Percentiles rank a stretch among this genome's conserved stretches.
Evolutionary conservation across 2,797 vertebrate species (phyloP).

Genomic region (Cephalopachus bancanus): DNA sequence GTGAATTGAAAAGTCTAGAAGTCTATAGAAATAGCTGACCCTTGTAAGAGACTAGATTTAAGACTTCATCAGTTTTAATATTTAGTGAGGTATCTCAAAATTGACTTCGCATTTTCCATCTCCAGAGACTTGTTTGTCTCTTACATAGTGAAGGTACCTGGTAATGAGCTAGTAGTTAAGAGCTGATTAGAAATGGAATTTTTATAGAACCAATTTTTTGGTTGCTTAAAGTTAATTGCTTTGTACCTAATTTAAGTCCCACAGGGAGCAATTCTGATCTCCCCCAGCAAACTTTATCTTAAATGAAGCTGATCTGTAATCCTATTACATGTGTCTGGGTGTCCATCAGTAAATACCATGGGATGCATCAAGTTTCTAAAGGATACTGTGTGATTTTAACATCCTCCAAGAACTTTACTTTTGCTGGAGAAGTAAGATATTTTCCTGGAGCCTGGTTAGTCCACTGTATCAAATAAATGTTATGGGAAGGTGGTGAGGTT

Average conservation of each 20-base stretch:
- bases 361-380: slow-evolving; percentile 2
- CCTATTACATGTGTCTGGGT: slow-evolving; percentile 62
- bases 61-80: not conserved
- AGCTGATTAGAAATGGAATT: slow-evolving; percentile 78
- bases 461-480: slow-evolving; percentile 36
- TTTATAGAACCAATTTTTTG: slow-evolving; percentile 81
- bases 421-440: not conserved
- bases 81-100: not conserved
- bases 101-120: not conserved
- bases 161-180: slow-evolving; percentile 70
- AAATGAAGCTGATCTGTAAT: slow-evolving; percentile 77
- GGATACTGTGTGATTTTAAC: slow-evolving; percentile 18
- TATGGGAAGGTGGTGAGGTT: not conserved
- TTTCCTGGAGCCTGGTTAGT: slow-evolving; percentile 42
- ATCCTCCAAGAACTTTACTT: not conserved
- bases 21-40: not conserved
- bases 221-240: slow-evolving; percentile 85
- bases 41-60: not conserved
- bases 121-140: slow-evolving; percentile 56
- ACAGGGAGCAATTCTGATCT: slow-evolving; percentile 74
- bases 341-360: slow-evolving; percentile 61
- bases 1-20: not conserved
- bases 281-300: slow-evolving; percentile 77
- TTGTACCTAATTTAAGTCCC: slow-evolving; percentile 82
- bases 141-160: slow-evolving; percentile 50